Conservation (phyloP, 2,113 vertebrate genomes). For the Pelecanus crispus region DNA sequence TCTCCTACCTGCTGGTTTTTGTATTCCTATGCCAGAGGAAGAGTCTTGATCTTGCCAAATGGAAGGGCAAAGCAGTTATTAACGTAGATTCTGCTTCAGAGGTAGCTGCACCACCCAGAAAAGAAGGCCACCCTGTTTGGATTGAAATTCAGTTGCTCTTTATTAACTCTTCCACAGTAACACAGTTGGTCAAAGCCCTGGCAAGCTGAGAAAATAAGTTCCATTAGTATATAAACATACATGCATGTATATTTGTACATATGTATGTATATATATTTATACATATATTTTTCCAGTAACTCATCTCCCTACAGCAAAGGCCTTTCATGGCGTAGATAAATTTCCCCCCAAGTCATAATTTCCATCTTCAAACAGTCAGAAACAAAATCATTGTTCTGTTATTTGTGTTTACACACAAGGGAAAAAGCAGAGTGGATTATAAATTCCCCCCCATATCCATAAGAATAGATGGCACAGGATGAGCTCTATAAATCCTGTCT, state of each 20-base stretch:
- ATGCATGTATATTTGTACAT: background rate
- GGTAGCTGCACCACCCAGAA: background rate
- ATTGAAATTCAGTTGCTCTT: background rate
- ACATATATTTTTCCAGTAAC: background rate
- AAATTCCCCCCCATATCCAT: background rate
- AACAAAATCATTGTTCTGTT: background rate
- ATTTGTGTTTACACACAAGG: background rate
- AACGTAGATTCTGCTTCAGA: background rate
- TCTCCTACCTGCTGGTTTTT: background rate
- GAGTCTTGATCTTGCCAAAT: background rate
- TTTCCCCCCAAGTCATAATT: background rate
- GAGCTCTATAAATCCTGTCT: background rate
- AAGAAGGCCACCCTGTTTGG: background rate
- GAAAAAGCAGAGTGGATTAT: background rate
- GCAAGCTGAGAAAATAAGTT: background rate
- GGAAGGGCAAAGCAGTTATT: background rate
- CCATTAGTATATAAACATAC: background rate
- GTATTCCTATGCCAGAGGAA: background rate
- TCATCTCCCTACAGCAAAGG: background rate
- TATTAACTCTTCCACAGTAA: background rate
- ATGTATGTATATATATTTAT: fast-evolving
- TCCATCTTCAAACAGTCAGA: background rate
- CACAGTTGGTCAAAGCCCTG: background rate
- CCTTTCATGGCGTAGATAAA: background rate
- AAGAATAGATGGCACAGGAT: background rate